Percentiles rank a stretch among this genome's conserved stretches.
Evolutionary conservation across 2,888 invertebrate species (phyloP).

Genomic region (Vanessa cardui): DNA sequence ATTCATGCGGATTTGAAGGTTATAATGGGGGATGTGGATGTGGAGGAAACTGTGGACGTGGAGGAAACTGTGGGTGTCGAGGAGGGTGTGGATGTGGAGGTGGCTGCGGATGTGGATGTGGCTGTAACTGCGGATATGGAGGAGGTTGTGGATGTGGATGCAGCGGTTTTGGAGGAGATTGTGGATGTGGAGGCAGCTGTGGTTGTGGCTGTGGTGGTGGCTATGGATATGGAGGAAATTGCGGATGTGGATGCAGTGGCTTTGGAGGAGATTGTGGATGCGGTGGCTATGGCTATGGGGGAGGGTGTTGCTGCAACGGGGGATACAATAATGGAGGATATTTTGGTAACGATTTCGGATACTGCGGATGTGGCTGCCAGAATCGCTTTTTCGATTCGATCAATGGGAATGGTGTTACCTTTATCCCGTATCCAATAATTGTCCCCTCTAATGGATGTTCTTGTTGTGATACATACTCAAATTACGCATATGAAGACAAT

Average conservation of each 20-base stretch:
- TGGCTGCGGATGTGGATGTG: conserved; percentile 11
- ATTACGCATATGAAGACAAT: background rate
- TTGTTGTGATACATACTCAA: conserved; percentile 21
- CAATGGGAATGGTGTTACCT: conserved; percentile 30
- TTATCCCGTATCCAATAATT: conserved; percentile 43
- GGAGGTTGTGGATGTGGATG: background rate
- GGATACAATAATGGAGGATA: conserved; percentile 6
- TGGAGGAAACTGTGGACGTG: background rate
- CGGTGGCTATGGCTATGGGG: conserved; percentile 15
- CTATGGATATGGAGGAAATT: conserved; percentile 2
- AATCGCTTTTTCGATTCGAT: background rate
- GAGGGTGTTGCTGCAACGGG: background rate
- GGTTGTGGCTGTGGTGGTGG: conserved; percentile 34
- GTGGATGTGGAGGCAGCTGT: conserved; percentile 31
- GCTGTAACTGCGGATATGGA: background rate
- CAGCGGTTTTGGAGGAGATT: conserved; percentile 19
- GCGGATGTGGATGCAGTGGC: conserved; percentile 14
- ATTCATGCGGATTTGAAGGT: conserved; percentile 32
- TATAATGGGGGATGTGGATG: conserved; percentile 17
- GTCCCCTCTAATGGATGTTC: conserved; percentile 35
- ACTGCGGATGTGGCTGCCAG: background rate
- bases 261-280: background rate
- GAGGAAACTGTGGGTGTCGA: conserved; percentile 6
- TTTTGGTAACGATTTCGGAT: conserved; percentile 11
- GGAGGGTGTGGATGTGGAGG: conserved; percentile 7